Evolutionary conservation across 2,888 invertebrate species (phyloP).

Genomic region (Plagodis pulveraria): DNA sequence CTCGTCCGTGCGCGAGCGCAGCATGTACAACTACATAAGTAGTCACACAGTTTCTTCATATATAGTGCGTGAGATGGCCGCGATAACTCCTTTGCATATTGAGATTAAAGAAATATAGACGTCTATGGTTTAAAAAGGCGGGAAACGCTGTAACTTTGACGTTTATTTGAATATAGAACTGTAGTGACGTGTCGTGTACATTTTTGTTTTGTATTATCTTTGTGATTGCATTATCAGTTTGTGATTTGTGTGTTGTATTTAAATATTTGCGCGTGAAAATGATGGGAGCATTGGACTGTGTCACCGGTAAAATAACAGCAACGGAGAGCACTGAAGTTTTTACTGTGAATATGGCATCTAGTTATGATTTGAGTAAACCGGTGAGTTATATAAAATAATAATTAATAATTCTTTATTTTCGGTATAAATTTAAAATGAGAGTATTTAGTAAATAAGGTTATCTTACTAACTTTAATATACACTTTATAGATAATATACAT

Average conservation of each 20-base stretch:
- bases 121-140: slow-evolving; percentile 1
- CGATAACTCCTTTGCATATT: not conserved
- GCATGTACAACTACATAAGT: slow-evolving; percentile 14
- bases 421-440: too few species aligned
- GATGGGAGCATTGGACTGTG: slow-evolving; percentile 72
- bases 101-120: not conserved
- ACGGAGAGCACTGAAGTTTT: slow-evolving; percentile 74
- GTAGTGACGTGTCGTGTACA: not conserved
- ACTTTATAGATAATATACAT: too few species aligned
- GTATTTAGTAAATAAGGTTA: too few species aligned
- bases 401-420: too few species aligned
- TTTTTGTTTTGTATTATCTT: not conserved
- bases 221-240: not conserved
- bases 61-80: slow-evolving; percentile 3
- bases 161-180: not conserved
- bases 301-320: slow-evolving; percentile 57
- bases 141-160: not conserved
- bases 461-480: too few species aligned
- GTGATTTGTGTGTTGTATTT: not conserved
- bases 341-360: slow-evolving; percentile 59
- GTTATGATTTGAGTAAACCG: slow-evolving; percentile 57
- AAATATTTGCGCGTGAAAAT: slow-evolving; percentile 12
- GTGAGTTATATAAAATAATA: slow-evolving; percentile 47
- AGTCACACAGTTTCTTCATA: slow-evolving; percentile 13
- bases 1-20: slow-evolving; percentile 16